Evolutionary conservation across 2,888 invertebrate genomes (phyloP), one percentile per base, ranked within the genome.

Genomic region (Dinocampus coccinellae): DNA sequence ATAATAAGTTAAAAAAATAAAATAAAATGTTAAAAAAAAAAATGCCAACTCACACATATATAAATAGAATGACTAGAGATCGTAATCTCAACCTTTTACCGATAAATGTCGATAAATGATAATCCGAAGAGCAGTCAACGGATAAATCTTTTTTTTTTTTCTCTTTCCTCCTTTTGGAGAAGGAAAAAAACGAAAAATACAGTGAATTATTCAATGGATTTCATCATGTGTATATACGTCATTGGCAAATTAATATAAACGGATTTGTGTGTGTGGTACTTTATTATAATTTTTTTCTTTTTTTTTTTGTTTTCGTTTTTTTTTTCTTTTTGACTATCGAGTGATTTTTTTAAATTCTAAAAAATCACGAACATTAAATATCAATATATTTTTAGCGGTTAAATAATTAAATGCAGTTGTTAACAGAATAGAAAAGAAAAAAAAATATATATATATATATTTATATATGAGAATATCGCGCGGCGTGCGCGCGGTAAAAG

Each of bases 11-110:
- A n/a, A n/a, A n/a, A n/a, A n/a, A n/a, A n/a, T n/a, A n/a, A n/a
- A n/a, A n/a, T n/a, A n/a, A n/a, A n/a, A n/a, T n/a, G 55, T 79
- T 78, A 76, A 76, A 78, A 78, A 39, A 75, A 60, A 70, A 73
- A 74, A 75, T 72, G 73, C 63, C 63, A 62, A n/a, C 3, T 4
- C 39, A 36, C 39, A 36, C 39, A 47, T 9, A 20, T 47, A 16
- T 47, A n/a, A 47, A 47, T 47, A 47, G 16, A 47, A 16, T 47
- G 16, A 47, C 16, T 16, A 47, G 47, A 47, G 47, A 47, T 47
- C 47, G 47, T 47, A n/a, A 47, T 47, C 47, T 47, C 7, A 47
- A 47, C 47, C 16, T 16, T 16, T 16, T 47, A 16, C 16, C 16
- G 47, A 47, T 47, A 47, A 47, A 47, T 47, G 47, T 47, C 47